Evolutionary conservation across 1,140 invertebrate species (phyloP), one percentile per base, ranked within the genome.

Genomic region (Scaptodrosophila lebanonensis): DNA sequence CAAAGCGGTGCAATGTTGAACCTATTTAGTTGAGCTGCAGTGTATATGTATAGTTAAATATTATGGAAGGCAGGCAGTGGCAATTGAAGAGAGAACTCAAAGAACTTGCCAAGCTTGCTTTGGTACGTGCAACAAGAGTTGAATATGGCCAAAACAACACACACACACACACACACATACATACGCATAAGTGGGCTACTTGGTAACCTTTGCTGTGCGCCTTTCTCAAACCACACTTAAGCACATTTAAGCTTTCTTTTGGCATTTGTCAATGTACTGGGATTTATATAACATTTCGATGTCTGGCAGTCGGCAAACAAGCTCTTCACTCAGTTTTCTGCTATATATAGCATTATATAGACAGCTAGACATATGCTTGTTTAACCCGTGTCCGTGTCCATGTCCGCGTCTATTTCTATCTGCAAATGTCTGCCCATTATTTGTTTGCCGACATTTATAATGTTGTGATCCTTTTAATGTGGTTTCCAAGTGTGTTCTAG

Each of bases 211-310:
- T 32, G 43, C 9, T 18, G 33, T 16, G 43, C 20, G 25, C 42
- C 30, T 44, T 6, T 40, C 15, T 62, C 29, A 40, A 16, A 25
- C 50, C 18, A 40, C 42, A 40, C 63, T 53, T 82, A 82, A 82
- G 75, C 75, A 68, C 70, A 82, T 83, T 75, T 75, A 82, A 82
- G 75, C 75, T 60, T 69, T 75, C 75, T 82, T 79, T 82, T 75
- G 75, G 75, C 75, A 82, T 82, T 82, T 82, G 75, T 82, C 75
- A 82, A 82, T 82, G 76, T 65, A 56, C 56, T 32, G 66, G 69
- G 75, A 82, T 70, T 82, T 79, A 77, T 72, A 68, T 35, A 67
- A 65, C 64, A 72, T 60, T 68, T 73, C 68, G 36, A 68, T 62
- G 52, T 64, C 56, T 62, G 56, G 53, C 60, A 42, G 59, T 3